phyloP scores from a whole-genome alignment of 1,140 invertebrate species.

The Scaptodrosophila lebanonensis region DNA sequence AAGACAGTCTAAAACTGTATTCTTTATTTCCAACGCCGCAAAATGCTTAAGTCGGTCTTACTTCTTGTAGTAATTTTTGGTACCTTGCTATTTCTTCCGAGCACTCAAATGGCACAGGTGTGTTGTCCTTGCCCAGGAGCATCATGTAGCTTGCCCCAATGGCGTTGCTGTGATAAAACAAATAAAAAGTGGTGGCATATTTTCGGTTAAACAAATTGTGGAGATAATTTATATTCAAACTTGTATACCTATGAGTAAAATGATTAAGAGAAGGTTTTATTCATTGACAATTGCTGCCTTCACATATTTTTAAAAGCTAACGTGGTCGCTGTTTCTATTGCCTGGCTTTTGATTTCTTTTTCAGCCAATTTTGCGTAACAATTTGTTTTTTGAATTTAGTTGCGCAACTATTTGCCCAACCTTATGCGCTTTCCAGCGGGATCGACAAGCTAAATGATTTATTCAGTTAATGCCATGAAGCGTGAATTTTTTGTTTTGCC shows the following conservation, averaged over 20 bases:
- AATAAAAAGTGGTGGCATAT: conserved; percentile 9
- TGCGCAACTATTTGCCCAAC: no score
- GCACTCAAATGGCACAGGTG: no score
- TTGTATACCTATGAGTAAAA: no score
- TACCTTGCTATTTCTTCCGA: no score
- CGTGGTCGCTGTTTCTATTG: background rate
- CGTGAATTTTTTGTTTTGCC: conserved; percentile 66
- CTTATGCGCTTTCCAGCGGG: background rate
- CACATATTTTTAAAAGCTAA: conserved; percentile 10
- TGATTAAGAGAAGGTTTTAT: no score
- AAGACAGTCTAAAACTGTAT: no score
- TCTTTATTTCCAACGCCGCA: no score
- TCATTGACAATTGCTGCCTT: background rate
- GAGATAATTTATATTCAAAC: background rate
- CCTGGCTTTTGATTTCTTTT: conserved; percentile 25
- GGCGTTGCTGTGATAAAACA: conserved; percentile 15
- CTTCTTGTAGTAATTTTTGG: no score
- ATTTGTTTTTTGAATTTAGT: conserved; percentile 30
- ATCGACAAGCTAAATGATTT: conserved; percentile 56
- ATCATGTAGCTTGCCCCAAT: conserved; percentile 5
- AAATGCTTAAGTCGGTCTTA: no score
- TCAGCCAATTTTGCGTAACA: conserved; percentile 51
- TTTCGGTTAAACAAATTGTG: conserved; percentile 1
- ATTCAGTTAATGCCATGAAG: conserved; percentile 73
- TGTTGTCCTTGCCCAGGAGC: conserved; percentile 9